A percentile compares a stretch with the other conserved stretches of the same genome.
Conservation (phyloP, 2,797 vertebrate genomes). For the Mus caroli region DNA sequence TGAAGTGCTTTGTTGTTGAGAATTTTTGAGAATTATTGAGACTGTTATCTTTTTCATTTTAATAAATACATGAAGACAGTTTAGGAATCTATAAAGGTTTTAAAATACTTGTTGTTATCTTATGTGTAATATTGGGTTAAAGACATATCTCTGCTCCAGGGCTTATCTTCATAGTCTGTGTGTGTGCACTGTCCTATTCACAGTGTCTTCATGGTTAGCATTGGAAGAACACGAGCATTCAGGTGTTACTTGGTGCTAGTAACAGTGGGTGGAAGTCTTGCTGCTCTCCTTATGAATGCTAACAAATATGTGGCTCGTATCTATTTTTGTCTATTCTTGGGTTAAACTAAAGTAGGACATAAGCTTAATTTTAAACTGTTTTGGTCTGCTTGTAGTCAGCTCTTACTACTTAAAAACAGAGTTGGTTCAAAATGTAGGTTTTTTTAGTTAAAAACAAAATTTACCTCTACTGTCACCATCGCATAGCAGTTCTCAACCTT, state of each 20-base stretch:
- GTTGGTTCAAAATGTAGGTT: neutral
- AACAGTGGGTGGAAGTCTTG: neutral
- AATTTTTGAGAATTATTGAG: constrained; percentile 7
- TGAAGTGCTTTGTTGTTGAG: constrained; percentile 22
- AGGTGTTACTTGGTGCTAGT: neutral
- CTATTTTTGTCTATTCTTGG: neutral
- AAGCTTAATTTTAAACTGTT: constrained; percentile 34
- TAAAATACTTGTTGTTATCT: constrained; percentile 22
- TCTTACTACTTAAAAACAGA: neutral
- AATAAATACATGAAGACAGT: neutral
- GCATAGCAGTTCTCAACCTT: neutral
- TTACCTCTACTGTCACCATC: neutral
- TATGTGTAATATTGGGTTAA: constrained; percentile 9
- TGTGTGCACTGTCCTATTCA: neutral
- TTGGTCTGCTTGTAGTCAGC: neutral
- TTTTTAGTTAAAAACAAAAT: neutral
- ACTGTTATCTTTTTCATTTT: constrained; percentile 19
- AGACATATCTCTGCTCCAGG: neutral
- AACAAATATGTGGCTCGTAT: constrained; percentile 11
- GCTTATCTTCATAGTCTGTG: constrained; percentile 18
- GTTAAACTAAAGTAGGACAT: neutral
- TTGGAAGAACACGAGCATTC: neutral
- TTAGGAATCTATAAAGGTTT: constrained; percentile 16
- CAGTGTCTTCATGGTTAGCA: neutral
- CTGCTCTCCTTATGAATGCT: neutral